These are phyloP conservation scores for Bufotes viridis DNA, from an alignment of 2,797 vertebrate species.

Conservation along the genomic window DNA sequence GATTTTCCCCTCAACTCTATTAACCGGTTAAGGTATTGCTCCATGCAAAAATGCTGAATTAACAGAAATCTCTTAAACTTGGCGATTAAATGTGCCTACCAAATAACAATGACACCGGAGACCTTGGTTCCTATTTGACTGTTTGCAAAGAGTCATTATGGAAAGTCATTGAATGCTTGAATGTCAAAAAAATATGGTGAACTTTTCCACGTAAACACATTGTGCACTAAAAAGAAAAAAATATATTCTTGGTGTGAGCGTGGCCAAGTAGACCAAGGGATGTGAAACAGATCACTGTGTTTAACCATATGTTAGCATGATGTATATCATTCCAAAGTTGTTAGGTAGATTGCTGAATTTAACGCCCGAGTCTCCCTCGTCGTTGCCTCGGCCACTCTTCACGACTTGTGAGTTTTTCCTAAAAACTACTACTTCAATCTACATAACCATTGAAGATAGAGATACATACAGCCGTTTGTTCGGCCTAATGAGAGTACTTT, in stretches of 20 bases:
- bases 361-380: not conserved
- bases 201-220: not conserved
- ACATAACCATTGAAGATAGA: not conserved
- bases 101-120: not conserved
- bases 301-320: slow-evolving; percentile 1
- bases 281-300: not conserved
- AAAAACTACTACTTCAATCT: not conserved
- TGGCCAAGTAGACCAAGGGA: slow-evolving; percentile 17
- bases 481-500: not conserved
- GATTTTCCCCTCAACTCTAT: not conserved
- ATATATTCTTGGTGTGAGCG: not conserved
- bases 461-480: not conserved
- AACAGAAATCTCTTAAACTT: not conserved
- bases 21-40: not conserved
- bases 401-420: not conserved
- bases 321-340: not conserved
- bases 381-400: too few species aligned
- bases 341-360: not conserved
- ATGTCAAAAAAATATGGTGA: not conserved
- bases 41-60: not conserved
- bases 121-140: not conserved
- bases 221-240: not conserved
- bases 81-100: not conserved
- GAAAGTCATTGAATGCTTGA: not conserved
- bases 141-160: not conserved